phyloP scores from a whole-genome alignment of 2,888 invertebrate species.

The Parochlus steinenii region DNA sequence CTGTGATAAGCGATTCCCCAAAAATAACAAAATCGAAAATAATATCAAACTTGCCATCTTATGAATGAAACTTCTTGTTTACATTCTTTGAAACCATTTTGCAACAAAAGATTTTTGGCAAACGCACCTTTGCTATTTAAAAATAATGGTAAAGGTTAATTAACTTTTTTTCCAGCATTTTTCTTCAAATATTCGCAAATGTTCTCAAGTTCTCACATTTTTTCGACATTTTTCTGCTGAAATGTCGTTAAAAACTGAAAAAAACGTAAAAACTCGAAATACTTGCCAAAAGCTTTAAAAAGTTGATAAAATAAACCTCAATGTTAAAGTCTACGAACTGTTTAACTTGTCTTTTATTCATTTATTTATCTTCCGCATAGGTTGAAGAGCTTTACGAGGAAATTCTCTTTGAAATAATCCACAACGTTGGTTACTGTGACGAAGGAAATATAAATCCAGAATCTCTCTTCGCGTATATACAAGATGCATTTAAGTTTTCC shows the following conservation, averaged over 20 bases:
- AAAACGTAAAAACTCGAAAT: too few relatives aligned
- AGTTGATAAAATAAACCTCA: too few relatives aligned
- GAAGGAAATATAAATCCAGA: constrained; percentile 51
- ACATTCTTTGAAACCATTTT: not conserved
- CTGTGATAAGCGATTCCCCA: not conserved
- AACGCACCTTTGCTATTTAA: too few relatives aligned
- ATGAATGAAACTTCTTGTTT: not conserved
- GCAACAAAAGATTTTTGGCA: too few relatives aligned
- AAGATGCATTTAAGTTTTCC: constrained; percentile 56
- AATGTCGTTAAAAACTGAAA: too few relatives aligned
- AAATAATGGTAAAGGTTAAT: too few relatives aligned
- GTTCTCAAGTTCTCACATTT: too few relatives aligned
- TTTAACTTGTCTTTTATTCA: constrained; percentile 20
- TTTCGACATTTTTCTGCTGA: constrained; percentile 6
- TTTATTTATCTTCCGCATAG: constrained; percentile 29
- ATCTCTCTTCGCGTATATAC: constrained; percentile 54
- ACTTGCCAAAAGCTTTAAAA: too few relatives aligned
- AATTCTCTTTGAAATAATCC: constrained; percentile 64
- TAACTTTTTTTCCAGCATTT: too few relatives aligned
- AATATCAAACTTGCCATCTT: not conserved
- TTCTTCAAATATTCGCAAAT: too few relatives aligned
- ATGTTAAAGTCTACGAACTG: constrained; percentile 12
- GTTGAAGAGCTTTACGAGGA: constrained; percentile 77
- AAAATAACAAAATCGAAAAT: not conserved
- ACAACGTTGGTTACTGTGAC: constrained; percentile 68